A percentile compares a stretch with the other conserved stretches of the same genome.
phyloP scores from a whole-genome alignment of 2,888 invertebrate genomes.

The Lysandra bellargus region DNA sequence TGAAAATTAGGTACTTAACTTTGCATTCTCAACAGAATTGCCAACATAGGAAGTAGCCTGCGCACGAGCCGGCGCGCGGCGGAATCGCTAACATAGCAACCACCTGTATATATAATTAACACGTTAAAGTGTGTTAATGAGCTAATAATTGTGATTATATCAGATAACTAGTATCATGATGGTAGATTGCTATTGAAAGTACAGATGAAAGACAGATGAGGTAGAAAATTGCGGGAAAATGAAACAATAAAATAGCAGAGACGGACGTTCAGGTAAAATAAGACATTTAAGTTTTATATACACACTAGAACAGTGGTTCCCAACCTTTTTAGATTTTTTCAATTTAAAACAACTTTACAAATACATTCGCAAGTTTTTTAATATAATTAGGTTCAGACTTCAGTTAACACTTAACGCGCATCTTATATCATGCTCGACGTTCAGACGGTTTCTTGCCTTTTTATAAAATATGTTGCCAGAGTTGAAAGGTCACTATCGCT shows the following conservation, averaged over 20 bases:
- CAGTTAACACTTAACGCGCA: too few species aligned
- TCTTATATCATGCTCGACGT: too few species aligned
- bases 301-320: neutral
- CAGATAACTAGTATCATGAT: neutral
- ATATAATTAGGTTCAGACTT: too few species aligned
- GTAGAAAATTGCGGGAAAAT: neutral
- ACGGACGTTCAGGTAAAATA: neutral
- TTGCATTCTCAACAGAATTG: neutral
- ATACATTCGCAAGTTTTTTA: too few species aligned
- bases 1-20: too few species aligned
- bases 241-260: neutral
- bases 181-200: slow-evolving; percentile 2
- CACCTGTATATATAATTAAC: slow-evolving; percentile 5
- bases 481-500: too few species aligned
- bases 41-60: neutral
- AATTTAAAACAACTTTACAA: too few species aligned
- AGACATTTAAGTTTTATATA: neutral
- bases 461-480: too few species aligned
- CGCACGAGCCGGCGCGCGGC: neutral
- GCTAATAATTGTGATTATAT: slow-evolving; percentile 14
- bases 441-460: too few species aligned
- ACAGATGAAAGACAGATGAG: neutral
- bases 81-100: neutral
- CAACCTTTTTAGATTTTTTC: too few species aligned
- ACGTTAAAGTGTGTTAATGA: neutral